These are phyloP conservation scores for Campopleginae sp. DNA, from an alignment of 2,888 invertebrate genomes.

Conservation along the genomic window DNA sequence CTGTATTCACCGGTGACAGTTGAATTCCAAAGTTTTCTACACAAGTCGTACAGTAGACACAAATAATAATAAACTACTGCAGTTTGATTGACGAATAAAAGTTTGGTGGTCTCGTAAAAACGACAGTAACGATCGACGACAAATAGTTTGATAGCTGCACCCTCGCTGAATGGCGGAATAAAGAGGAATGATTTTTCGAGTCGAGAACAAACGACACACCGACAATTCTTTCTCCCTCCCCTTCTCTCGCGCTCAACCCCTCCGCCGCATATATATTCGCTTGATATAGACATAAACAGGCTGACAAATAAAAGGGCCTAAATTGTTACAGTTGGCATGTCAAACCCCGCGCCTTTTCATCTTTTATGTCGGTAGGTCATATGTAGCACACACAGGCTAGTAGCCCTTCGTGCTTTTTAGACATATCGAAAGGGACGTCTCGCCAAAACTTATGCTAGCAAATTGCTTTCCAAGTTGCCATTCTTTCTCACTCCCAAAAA, in stretches of 20 bases:
- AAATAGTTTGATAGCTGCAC: conserved; percentile 35
- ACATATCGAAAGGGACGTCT: conserved; percentile 62
- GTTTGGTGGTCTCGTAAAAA: conserved; percentile 33
- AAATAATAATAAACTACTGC: conserved; percentile 16
- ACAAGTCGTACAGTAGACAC: neutral
- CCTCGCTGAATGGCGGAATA: conserved; percentile 28
- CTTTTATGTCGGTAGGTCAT: neutral
- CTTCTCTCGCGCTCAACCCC: neutral
- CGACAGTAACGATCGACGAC: conserved; percentile 46
- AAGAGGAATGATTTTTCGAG: conserved; percentile 58
- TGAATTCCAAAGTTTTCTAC: conserved; percentile 11
- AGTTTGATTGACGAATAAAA: conserved; percentile 53
- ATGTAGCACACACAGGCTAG: neutral
- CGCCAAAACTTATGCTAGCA: conserved; percentile 57
- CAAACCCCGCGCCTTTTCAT: neutral
- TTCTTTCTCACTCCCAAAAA: conserved; percentile 61
- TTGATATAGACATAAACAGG: neutral
- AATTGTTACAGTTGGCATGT: neutral
- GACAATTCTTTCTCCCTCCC: neutral
- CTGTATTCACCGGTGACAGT: neutral
- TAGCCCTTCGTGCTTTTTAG: conserved; percentile 45
- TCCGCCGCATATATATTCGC: neutral
- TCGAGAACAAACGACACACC: conserved; percentile 47
- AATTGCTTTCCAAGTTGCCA: conserved; percentile 57
- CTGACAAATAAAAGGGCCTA: conserved; percentile 17